Evolutionary conservation across 2,888 invertebrate genomes (phyloP), one percentile per base, ranked within the genome.

Genomic region (Lycophotia porphyrea): DNA sequence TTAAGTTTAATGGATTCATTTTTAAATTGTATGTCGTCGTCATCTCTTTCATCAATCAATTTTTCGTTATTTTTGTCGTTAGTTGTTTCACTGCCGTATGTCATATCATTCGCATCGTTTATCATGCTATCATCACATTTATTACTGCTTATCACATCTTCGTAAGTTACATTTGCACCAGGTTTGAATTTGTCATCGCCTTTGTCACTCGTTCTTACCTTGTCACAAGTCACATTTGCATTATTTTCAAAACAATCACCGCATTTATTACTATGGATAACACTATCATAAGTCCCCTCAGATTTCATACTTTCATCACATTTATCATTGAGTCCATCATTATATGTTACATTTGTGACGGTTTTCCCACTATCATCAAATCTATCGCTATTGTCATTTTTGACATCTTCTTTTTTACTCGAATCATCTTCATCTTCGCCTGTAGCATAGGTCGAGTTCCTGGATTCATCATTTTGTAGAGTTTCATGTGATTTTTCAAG

Each of bases 401-500:
- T 42, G 1, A 13, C 34, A 44, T 66, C 76, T 63, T 39, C 24
- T 36, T 67, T 78, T 13, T 73, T 58, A 71, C n/a, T 63, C 21
- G 66, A 61, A 27, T 83, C 76, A 68, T 64, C 77, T 44, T 89
- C 88, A n/a, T 86, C 89, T 69, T 89, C 88, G 2, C 85, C 84
- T 42, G 78, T 78, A 21, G 87, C 86, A 49, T 88, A 87, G 44
- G 81, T 76, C 3, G 87, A 84, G 31, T 80, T 80, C 42, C 82
- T 82, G 8, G 76, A 79, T 55, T 87, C 74, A 34, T 78, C 78
- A 78, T 91, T 88, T 86, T 90, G 90, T 4, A 90, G 55, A 2
- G 67, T 77, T 64, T 90, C 88, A 13, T 71, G 76, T 15, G 90
- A 89, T 71, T 90, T 90, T 27, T 93, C 90, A 31, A 89, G 39